A percentile compares a stretch with the other conserved stretches of the same genome.
phyloP scores from a whole-genome alignment of 2,888 invertebrate species.

The Eupithecia exiguata region DNA sequence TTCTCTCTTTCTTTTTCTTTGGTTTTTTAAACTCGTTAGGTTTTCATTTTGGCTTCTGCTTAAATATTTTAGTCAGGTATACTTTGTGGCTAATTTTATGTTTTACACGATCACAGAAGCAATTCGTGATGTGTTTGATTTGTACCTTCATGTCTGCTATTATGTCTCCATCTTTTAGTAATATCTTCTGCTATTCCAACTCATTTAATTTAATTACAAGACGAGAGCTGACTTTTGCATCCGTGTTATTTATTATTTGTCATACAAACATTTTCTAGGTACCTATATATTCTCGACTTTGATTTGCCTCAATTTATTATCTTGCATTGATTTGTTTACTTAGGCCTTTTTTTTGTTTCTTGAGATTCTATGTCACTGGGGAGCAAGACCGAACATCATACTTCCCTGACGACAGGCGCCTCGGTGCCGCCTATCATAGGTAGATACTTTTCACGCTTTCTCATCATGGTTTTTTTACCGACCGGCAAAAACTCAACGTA shows the following conservation, averaged over 20 bases:
- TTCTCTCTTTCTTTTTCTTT: slow-evolving; percentile 5
- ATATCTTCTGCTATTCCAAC: slow-evolving; percentile 56
- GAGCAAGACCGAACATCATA: slow-evolving; percentile 81
- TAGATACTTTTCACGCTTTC: slow-evolving; percentile 62
- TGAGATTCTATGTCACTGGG: slow-evolving; percentile 83
- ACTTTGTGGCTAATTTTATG: not conserved
- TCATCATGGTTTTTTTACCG: slow-evolving; percentile 36
- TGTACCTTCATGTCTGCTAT: slow-evolving; percentile 46
- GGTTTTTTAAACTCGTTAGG: not conserved
- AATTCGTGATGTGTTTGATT: not conserved
- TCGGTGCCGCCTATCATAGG: slow-evolving; percentile 80
- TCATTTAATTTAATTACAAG: slow-evolving; percentile 62
- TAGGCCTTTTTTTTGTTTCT: slow-evolving; percentile 75
- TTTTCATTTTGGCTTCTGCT: slow-evolving; percentile 4
- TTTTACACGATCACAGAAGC: not conserved
- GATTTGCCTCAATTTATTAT: slow-evolving; percentile 22
- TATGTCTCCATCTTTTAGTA: slow-evolving; percentile 58
- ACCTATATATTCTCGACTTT: slow-evolving; percentile 36
- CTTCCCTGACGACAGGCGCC: slow-evolving; percentile 82
- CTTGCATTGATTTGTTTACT: slow-evolving; percentile 44
- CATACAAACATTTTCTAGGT: slow-evolving; percentile 49
- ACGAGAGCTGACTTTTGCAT: slow-evolving; percentile 49
- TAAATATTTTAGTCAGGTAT: not conserved
- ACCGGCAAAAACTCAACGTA: slow-evolving; percentile 48
- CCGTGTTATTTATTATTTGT: slow-evolving; percentile 57